Conservation (phyloP, 2,797 vertebrate genomes). For the Astyanax mexicanus region DNA sequence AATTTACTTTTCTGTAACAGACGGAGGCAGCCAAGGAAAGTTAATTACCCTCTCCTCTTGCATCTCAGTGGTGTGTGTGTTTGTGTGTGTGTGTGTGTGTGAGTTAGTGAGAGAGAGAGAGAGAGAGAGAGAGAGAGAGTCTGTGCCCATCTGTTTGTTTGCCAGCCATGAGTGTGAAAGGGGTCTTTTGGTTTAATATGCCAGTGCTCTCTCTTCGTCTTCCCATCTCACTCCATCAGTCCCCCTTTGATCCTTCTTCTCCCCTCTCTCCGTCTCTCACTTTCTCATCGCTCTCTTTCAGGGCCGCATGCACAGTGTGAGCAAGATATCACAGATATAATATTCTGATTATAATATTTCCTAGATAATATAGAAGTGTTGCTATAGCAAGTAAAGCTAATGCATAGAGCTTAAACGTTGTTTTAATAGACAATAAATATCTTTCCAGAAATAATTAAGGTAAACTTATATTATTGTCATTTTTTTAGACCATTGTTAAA, state of each 20-base stretch:
- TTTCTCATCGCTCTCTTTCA: background rate
- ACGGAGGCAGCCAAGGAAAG: conserved; percentile 46
- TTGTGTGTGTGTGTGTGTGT: conserved; percentile 32
- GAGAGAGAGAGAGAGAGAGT: too few relatives aligned
- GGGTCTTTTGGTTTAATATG: conserved; percentile 21
- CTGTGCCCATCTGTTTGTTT: conserved; percentile 44
- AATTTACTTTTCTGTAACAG: conserved; percentile 50
- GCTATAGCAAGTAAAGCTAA: too few relatives aligned
- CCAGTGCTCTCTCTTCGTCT: conserved; percentile 3
- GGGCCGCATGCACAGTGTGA: too few relatives aligned
- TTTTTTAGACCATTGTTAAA: too few relatives aligned
- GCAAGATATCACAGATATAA: too few relatives aligned
- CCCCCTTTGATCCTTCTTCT: conserved; percentile 5
- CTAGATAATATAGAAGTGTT: too few relatives aligned
- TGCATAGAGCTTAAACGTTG: too few relatives aligned
- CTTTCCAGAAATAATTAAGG: too few relatives aligned
- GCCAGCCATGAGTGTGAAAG: conserved; percentile 33
- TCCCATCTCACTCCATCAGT: background rate
- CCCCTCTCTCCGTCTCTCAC: background rate
- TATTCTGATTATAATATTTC: too few relatives aligned
- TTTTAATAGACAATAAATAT: too few relatives aligned
- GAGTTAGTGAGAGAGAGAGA: background rate
- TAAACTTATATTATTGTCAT: too few relatives aligned
- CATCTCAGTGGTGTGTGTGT: conserved; percentile 7
- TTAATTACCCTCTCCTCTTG: conserved; percentile 47